Evolutionary conservation across 2,888 invertebrate genomes (phyloP), one percentile per base, ranked within the genome.

Genomic region (Drosophila rellima): DNA sequence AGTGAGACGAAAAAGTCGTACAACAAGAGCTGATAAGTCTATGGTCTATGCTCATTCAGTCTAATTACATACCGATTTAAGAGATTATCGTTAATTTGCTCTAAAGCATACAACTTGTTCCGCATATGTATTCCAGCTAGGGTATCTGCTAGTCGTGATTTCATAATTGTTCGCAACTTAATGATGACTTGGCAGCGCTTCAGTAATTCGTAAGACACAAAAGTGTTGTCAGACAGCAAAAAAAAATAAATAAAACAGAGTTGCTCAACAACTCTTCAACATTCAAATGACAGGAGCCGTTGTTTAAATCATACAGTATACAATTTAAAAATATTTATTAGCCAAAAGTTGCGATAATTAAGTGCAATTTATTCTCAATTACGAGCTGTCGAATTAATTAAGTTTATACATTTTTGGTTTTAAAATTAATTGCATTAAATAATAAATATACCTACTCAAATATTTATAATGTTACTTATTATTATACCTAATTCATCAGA

Each of bases 191-290:
- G 40, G 48, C 35, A 68, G 67, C 52, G 57, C 52, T 50, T 70
- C 45, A 62, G 56, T 52, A 55, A 74, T 39, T 57, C 39, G 42
- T 23, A 8, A 45, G 55, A 37, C 31, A 40, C 29, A 64, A 64
- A 54, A 56, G 31, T 65, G 51, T 39, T 62, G 62, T 47, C 48
- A 68, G 33, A 35, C 42, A 33, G 5, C 47, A 44, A 26, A 18
- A 29, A 31, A 35, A 35, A 55, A 42, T 15, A 29, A 31, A 35
- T 29, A 55, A 42, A 13, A 31, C 11, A 45, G 42, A 67, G 29
- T 29, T 56, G 55, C n/a, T 18, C 44, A 47, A 26, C 31, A 52
- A 33, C 31, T 31, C 50, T 18, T 61, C 71, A 64, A 40, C 48
- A 54, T 29, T 42, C 45, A 45, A 42, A 42, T 66, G 47, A 42